Conservation (phyloP, 2,113 vertebrate genomes). For the Pollimyrus isidori region DNA sequence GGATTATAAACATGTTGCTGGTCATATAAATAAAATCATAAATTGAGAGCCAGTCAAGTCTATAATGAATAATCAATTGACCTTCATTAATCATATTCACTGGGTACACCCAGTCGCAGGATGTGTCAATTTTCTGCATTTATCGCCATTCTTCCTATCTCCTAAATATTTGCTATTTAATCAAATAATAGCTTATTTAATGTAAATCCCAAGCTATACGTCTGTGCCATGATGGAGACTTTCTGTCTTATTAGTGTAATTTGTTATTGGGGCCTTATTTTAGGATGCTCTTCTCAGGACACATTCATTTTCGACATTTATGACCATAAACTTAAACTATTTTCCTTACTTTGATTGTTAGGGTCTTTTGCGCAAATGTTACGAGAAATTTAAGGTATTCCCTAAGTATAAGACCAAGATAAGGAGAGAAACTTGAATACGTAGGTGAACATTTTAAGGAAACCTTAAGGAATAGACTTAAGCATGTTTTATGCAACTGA, state of each 20-base stretch:
- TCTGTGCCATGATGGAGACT: background rate
- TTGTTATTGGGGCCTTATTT: no score
- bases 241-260: background rate
- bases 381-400: background rate
- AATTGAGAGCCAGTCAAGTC: no score
- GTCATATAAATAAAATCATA: no score
- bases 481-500: background rate
- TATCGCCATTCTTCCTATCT: background rate
- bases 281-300: background rate
- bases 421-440: background rate
- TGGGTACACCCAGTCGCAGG: no score
- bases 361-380: background rate
- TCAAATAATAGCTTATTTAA: background rate
- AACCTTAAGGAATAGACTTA: background rate
- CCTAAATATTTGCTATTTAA: background rate
- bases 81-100: no score
- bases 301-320: background rate
- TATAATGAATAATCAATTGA: no score
- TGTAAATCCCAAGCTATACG: background rate
- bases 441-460: background rate
- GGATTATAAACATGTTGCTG: no score
- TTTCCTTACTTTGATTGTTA: background rate
- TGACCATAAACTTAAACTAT: background rate
- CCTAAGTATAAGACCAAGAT: background rate
- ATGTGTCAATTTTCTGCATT: no score